Base-by-base conservation (phyloP, 2,888 invertebrate species). In the Hipparchia sbordonii region DNA sequence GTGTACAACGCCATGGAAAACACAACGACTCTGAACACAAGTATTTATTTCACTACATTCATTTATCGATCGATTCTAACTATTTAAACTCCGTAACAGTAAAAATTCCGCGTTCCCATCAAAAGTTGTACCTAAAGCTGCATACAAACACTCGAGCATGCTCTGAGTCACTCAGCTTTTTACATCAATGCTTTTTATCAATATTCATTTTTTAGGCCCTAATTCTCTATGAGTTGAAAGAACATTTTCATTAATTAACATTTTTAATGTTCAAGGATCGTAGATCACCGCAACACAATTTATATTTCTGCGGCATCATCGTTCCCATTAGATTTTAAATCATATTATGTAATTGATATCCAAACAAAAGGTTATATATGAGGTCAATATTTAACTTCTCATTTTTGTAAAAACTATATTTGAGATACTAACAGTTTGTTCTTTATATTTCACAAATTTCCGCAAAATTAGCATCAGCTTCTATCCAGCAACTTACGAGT, bases 1-100 rank as follows among this genome's bases (percentile, higher is more conserved):
- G 86, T 88, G 89, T 87, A 92, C 92, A 89, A 90, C 87, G 92
- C 90, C 77, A 77, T 75, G 73, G 80, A 83, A 79, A 81, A 89
- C 89, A 4, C 6, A 59, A 83, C 77, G 80, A 89, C 86, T 79
- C 85, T 84, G 87, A 92, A 92, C 91, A 91, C 91, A 92, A 91
- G 85, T 82, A 78, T 82, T 76, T 82, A 85, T 89, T 88, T 87
- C 85, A 90, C 92, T 93, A 93, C 92, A 90, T 87, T 79, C 89
- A 89, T 82, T 84, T 65, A 52, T 74, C 79, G 83, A 88, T 83
- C 80, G 70, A 10, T 72, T 72, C 80, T 79, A 77, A 75, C 70
- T 76, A 79, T 79, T 81, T 85, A 84, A 81, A 82, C 85, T 88
- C 88, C 80, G 77, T 56, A 63, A 72, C 57, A 46, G 68, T 72